Conservation (phyloP, 2,113 vertebrate species). For the Hippocampus guttulatus region DNA sequence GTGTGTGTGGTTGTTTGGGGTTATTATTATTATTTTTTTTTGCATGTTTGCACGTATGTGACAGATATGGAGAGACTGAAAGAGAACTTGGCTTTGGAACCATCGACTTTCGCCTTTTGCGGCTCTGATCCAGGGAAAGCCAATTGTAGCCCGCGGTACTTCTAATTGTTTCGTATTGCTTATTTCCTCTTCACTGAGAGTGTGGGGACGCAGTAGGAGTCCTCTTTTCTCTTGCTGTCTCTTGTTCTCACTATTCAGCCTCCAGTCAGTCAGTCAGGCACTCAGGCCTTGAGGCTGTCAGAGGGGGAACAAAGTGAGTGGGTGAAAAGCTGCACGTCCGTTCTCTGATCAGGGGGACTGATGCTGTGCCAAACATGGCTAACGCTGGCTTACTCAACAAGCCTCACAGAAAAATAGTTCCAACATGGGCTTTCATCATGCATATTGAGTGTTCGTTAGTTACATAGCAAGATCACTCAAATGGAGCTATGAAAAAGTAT, state of each 20-base stretch:
- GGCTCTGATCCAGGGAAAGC: slow-evolving; percentile 48
- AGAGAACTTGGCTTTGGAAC: slow-evolving; percentile 39
- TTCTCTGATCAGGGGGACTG: slow-evolving; percentile 66
- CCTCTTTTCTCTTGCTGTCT: slow-evolving; percentile 27
- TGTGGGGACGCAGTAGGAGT: slow-evolving; percentile 24
- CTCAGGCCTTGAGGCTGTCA: slow-evolving; percentile 61
- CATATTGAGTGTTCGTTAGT: slow-evolving; percentile 9
- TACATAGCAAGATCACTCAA: background rate
- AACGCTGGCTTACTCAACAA: slow-evolving; percentile 58
- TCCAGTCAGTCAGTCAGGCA: slow-evolving; percentile 53
- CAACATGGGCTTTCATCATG: slow-evolving; percentile 39
- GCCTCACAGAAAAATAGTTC: slow-evolving; percentile 45
- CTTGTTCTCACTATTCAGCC: slow-evolving; percentile 44
- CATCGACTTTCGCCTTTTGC: slow-evolving; percentile 47
- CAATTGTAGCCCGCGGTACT: slow-evolving; percentile 47
- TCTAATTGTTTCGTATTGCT: slow-evolving; percentile 55
- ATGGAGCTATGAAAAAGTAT: too few relatives aligned
- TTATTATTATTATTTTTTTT: slow-evolving; percentile 9
- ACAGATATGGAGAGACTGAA: slow-evolving; percentile 16
- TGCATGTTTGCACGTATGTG: slow-evolving; percentile 11
- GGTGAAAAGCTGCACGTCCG: slow-evolving; percentile 63
- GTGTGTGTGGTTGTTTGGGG: background rate
- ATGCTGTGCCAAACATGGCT: slow-evolving; percentile 63
- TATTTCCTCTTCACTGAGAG: slow-evolving; percentile 46
- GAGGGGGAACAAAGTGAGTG: slow-evolving; percentile 67